Conservation (phyloP, 2,888 invertebrate genomes). For the Altica lythri region DNA sequence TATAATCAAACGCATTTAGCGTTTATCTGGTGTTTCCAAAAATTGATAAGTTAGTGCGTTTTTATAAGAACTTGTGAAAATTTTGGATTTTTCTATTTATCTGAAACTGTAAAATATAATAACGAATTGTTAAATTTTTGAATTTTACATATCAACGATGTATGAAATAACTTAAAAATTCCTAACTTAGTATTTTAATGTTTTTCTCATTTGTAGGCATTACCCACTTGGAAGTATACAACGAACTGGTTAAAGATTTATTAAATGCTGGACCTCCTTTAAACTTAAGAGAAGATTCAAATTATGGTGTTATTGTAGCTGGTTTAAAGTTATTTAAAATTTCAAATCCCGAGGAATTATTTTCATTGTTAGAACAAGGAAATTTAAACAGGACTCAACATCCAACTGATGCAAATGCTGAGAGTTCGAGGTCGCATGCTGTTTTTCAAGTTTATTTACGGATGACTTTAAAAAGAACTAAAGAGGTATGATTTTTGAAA, state of each 20-base stretch:
- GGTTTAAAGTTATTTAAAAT: constrained; percentile 80
- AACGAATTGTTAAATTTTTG: too few species aligned
- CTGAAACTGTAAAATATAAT: too few species aligned
- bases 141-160: too few species aligned
- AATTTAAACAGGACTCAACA: constrained; percentile 90
- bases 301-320: constrained; percentile 79
- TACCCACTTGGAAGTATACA: constrained; percentile 64
- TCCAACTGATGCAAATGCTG: constrained; percentile 93
- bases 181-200: too few species aligned
- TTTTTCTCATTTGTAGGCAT: constrained; percentile 34
- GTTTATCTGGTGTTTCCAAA: too few species aligned
- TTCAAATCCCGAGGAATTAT: constrained; percentile 72
- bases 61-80: too few species aligned
- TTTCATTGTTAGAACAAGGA: constrained; percentile 78
- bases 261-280: constrained; percentile 72
- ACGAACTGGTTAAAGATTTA: constrained; percentile 88
- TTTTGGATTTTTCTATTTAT: too few species aligned
- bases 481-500: too few species aligned
- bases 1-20: too few species aligned
- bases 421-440: constrained; percentile 95
- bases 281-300: constrained; percentile 80
- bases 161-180: too few species aligned
- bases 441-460: constrained; percentile 85
- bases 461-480: constrained; percentile 59
- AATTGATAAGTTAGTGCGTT: too few species aligned